These are phyloP conservation scores for Melieria omissa DNA, from an alignment of 2,888 invertebrate genomes.

Conservation along the genomic window DNA sequence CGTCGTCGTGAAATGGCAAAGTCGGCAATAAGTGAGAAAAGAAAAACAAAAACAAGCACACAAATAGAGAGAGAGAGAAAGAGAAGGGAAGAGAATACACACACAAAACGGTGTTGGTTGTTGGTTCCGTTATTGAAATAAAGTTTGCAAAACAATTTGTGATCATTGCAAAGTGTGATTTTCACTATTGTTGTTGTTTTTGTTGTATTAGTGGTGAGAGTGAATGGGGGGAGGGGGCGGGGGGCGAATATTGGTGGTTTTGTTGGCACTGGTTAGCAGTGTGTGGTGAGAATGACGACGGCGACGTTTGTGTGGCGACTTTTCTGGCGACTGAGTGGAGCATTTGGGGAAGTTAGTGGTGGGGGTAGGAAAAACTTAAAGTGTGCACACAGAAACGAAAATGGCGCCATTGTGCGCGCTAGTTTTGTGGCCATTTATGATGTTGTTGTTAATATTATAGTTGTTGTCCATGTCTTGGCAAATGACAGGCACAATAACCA, in stretches of 20 bases:
- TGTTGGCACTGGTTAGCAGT: neutral
- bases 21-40: neutral
- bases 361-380: neutral
- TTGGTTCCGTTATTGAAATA: neutral
- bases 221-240: neutral
- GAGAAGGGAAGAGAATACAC: slow-evolving; percentile 55
- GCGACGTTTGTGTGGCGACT: neutral
- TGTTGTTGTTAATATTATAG: slow-evolving; percentile 6
- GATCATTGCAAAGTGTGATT: too few relatives aligned
- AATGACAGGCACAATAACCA: slow-evolving; percentile 1
- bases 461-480: slow-evolving; percentile 2
- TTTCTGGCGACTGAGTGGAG: neutral
- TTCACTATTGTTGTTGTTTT: neutral
- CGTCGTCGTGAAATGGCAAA: too few relatives aligned
- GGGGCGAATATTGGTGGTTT: neutral
- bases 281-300: neutral
- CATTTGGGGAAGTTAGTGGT: neutral
- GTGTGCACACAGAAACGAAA: slow-evolving; percentile 13
- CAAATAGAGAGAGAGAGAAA: slow-evolving; percentile 52
- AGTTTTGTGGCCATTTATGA: slow-evolving; percentile 4
- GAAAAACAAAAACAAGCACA: slow-evolving; percentile 52
- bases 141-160: neutral
- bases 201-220: slow-evolving; percentile 3
- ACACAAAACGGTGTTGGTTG: slow-evolving; percentile 46
- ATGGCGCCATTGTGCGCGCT: slow-evolving; percentile 11